Conservation (phyloP, 2,113 vertebrate species). For the Pluvialis apricaria region DNA sequence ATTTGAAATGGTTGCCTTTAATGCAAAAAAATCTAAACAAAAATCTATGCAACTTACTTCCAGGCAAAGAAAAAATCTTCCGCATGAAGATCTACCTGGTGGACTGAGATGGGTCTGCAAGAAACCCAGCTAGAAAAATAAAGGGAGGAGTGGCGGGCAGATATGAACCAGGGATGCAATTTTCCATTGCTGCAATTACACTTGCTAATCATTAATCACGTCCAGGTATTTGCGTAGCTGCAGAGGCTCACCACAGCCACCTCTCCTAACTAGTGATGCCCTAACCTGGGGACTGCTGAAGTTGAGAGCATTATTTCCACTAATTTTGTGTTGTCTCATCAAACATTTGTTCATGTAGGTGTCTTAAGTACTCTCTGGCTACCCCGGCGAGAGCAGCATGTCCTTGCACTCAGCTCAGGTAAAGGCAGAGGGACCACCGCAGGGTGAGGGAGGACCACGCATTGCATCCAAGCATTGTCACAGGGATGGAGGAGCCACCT, state of each 20-base stretch:
- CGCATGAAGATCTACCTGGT: background rate
- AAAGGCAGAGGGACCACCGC: background rate
- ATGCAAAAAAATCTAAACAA: constrained; percentile 13
- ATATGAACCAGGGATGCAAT: background rate
- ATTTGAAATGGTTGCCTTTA: constrained; percentile 53
- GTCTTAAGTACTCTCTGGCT: background rate
- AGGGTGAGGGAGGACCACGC: background rate
- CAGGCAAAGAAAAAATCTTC: background rate
- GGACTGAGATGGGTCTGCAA: background rate
- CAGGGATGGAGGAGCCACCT: background rate
- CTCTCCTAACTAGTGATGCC: background rate
- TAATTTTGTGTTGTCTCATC: background rate
- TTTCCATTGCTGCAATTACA: background rate
- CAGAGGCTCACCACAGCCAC: background rate
- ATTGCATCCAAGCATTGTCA: background rate
- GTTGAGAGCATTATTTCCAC: background rate
- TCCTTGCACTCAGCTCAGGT: background rate
- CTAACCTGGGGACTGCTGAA: background rate
- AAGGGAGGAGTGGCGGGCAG: background rate
- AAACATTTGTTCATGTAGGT: background rate
- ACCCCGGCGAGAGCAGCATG: rapidly evolving
- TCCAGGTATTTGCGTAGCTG: background rate
- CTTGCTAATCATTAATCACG: background rate
- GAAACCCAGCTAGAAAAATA: background rate
- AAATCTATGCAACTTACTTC: background rate